Base-by-base conservation (phyloP, 2,888 invertebrate genomes). In the Dysmachus trigonus region DNA sequence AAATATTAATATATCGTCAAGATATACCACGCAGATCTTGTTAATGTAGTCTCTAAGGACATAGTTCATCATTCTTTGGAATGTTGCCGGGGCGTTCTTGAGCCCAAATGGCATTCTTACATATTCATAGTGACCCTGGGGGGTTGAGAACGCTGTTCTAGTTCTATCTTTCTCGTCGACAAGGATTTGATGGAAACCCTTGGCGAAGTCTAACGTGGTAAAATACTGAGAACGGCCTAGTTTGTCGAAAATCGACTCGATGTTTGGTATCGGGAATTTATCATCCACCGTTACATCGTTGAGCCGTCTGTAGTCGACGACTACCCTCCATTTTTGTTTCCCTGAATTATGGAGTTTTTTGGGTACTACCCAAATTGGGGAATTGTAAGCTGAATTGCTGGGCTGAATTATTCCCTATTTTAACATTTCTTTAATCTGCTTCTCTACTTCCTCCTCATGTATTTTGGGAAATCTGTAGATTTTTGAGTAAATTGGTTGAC, bases 1-100 rank as follows among this genome's bases (percentile, higher is more conserved):
- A 81, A 88, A 90, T 18, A 90, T 87, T 13, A 91, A 87, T 1
- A 89, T 88, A 85, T 90, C 90, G 71, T 90, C 90, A 62, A 90
- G 87, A 18, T 76, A 90, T 0, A 90, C 89, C 1, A 90, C 87
- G 72, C 89, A 89, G n/a, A 85, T 86, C 87, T 88, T 88, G 33
- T 88, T 87, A 47, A 87, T 84, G 5, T 89, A 82, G 3, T 88
- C 89, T 71, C 86, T 77, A 22, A 90, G 81, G 1, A 89, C 86
- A 77, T 87, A 88, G 84, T 89, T 88, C 71, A 87, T 82, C 15
- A 83, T 76, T 6, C 91, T 81, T 88, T 91, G 86, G 33, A 86
- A 87, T 13, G 83, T 86, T 10, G 83, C 79, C 0, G 87, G 86
- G 7, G 86, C 87, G 62, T 83, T 85, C 53, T 87, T 87, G 1